phyloP scores from a whole-genome alignment of 35 echinoderm and acorn worm genomes.

The Ptychodera flava region DNA sequence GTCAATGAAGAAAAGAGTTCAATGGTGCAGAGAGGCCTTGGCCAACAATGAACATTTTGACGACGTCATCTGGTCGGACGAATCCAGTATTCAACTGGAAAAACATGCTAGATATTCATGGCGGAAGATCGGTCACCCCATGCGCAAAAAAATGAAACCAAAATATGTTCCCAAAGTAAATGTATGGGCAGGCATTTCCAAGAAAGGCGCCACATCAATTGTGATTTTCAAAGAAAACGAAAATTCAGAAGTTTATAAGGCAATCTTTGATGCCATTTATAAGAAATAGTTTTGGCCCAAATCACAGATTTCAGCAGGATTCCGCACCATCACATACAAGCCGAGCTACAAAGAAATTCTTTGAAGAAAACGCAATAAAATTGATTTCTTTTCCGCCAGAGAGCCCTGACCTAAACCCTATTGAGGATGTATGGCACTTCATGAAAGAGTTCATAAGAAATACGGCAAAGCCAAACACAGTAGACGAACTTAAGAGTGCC shows the following conservation, averaged over 20 bases:
- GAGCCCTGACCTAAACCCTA: slow-evolving; percentile 48
- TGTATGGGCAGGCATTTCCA: slow-evolving; percentile 45
- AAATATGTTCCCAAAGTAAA: slow-evolving; percentile 18
- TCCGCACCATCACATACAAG: not conserved
- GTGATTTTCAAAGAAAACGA: slow-evolving; percentile 43
- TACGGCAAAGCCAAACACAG: not conserved
- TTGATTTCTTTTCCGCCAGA: slow-evolving; percentile 28
- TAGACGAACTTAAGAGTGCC: not conserved
- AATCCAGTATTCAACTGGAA: slow-evolving; percentile 10
- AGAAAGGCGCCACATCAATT: not conserved
- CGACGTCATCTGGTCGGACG: slow-evolving; percentile 28
- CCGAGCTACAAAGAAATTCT: not conserved
- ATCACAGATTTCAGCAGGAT: not conserved
- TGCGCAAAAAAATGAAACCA: not conserved
- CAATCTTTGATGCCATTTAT: slow-evolving; percentile 29
- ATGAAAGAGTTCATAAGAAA: slow-evolving; percentile 42
- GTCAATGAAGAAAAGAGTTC: not conserved
- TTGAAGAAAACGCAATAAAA: not conserved
- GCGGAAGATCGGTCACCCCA: not conserved
- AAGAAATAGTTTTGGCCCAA: not conserved
- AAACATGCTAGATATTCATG: not conserved
- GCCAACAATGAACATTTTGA: slow-evolving; percentile 4
- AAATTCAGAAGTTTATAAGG: slow-evolving; percentile 23
- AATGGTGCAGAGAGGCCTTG: not conserved
- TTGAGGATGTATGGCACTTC: slow-evolving; percentile 49